These are phyloP conservation scores for Macheiramphus alcinus DNA, from an alignment of 2,113 vertebrate species.

Conservation along the genomic window DNA sequence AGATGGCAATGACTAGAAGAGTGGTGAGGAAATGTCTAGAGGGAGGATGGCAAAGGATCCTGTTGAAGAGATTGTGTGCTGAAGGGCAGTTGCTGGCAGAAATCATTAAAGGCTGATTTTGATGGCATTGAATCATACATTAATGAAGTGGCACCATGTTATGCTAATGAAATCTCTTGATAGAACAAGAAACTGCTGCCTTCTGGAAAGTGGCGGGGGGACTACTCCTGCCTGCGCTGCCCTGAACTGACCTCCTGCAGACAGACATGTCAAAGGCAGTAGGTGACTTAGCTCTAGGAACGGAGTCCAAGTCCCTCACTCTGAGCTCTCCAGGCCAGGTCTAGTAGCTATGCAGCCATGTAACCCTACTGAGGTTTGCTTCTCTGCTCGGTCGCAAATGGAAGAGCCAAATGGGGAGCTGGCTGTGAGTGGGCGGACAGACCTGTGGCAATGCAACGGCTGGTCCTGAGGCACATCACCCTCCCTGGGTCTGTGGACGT, in stretches of 20 bases:
- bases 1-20: background rate
- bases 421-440: background rate
- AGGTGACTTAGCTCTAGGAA: background rate
- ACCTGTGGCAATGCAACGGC: background rate
- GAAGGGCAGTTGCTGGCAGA: background rate
- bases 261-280: background rate
- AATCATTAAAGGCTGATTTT: background rate
- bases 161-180: background rate
- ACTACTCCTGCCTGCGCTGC: background rate
- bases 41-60: background rate
- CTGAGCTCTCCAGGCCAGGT: background rate
- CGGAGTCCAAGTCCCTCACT: fast-evolving
- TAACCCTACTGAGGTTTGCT: background rate
- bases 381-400: background rate
- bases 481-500: background rate
- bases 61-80: background rate
- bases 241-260: background rate
- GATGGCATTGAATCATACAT: background rate
- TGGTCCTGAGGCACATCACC: background rate
- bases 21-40: background rate
- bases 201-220: background rate
- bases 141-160: background rate
- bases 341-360: background rate
- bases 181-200: background rate
- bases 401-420: background rate